phyloP scores from a whole-genome alignment of 2,888 invertebrate species.

The Polymixis flavicincta region DNA sequence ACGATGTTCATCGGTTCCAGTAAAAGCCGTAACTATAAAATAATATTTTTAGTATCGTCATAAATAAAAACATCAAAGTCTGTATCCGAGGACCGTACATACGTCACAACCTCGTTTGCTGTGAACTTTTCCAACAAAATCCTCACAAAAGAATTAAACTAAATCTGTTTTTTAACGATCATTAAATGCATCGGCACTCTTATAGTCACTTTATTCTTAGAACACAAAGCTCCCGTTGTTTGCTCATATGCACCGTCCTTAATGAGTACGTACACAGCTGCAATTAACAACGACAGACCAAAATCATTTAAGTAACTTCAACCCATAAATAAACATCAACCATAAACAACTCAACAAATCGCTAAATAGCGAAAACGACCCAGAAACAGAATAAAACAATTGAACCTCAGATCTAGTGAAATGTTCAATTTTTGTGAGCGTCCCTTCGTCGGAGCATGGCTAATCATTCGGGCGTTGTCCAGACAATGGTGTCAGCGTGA shows the following conservation, averaged over 20 bases:
- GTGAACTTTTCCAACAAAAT: constrained; percentile 22
- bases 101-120: constrained; percentile 43
- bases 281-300: constrained; percentile 31
- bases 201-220: constrained; percentile 32
- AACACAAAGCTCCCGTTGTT: constrained; percentile 46
- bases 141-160: constrained; percentile 25
- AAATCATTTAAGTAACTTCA: constrained; percentile 32
- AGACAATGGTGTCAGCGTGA: constrained; percentile 87
- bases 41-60: constrained; percentile 53
- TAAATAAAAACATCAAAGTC: constrained; percentile 54
- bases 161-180: constrained; percentile 44
- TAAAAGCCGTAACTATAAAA: constrained; percentile 49
- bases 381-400: constrained; percentile 60
- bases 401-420: constrained; percentile 64
- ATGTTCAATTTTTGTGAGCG: constrained; percentile 65
- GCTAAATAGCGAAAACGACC: constrained; percentile 48
- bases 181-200: constrained; percentile 40
- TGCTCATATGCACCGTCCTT: constrained; percentile 48
- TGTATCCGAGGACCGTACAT: constrained; percentile 23
- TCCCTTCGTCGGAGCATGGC: constrained; percentile 79
- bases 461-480: constrained; percentile 80
- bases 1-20: constrained; percentile 34
- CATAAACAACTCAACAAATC: constrained; percentile 62
- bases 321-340: constrained; percentile 56
- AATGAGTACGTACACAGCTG: constrained; percentile 48